phyloP scores from a whole-genome alignment of 2,113 vertebrate genomes.

The Microcebus murinus region DNA sequence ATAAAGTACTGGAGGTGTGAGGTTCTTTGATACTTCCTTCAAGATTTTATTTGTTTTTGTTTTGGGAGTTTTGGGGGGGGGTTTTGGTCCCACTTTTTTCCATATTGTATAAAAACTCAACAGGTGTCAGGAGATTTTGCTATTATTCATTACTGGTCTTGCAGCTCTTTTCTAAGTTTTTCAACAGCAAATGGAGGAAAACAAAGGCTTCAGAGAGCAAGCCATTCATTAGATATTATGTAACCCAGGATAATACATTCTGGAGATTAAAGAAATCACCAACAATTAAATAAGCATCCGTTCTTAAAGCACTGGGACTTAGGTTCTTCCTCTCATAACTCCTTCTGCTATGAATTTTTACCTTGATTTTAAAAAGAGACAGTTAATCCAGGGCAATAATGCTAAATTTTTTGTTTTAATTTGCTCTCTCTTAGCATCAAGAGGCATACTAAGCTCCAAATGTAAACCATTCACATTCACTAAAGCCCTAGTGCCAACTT shows the following conservation, averaged over 20 bases:
- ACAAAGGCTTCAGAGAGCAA: slow-evolving; percentile 64
- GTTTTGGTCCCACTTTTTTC: neutral
- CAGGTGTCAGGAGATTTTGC: neutral
- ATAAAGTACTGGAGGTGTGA: neutral
- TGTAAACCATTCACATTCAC: neutral
- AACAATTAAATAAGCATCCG: slow-evolving; percentile 49
- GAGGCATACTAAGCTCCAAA: neutral
- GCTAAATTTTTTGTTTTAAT: slow-evolving; percentile 40
- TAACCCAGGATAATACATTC: slow-evolving; percentile 39
- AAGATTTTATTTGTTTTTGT: neutral
- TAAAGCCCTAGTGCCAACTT: neutral
- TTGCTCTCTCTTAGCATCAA: neutral
- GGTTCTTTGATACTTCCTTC: neutral
- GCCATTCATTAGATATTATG: slow-evolving; percentile 24
- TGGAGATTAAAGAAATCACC: slow-evolving; percentile 62
- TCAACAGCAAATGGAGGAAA: slow-evolving; percentile 62
- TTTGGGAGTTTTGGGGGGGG: neutral
- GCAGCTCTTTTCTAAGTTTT: slow-evolving; percentile 31
- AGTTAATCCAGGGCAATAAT: neutral
- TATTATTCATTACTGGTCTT: slow-evolving; percentile 40
- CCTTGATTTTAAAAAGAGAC: slow-evolving; percentile 47
- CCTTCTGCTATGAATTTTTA: slow-evolving; percentile 24
- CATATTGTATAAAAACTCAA: slow-evolving; percentile 45
- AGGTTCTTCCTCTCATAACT: slow-evolving; percentile 34
- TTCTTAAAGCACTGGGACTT: slow-evolving; percentile 37